Evolutionary conservation across 2,113 vertebrate genomes (phyloP), one percentile per base, ranked within the genome.

Genomic region (Semnornis frantzii): DNA sequence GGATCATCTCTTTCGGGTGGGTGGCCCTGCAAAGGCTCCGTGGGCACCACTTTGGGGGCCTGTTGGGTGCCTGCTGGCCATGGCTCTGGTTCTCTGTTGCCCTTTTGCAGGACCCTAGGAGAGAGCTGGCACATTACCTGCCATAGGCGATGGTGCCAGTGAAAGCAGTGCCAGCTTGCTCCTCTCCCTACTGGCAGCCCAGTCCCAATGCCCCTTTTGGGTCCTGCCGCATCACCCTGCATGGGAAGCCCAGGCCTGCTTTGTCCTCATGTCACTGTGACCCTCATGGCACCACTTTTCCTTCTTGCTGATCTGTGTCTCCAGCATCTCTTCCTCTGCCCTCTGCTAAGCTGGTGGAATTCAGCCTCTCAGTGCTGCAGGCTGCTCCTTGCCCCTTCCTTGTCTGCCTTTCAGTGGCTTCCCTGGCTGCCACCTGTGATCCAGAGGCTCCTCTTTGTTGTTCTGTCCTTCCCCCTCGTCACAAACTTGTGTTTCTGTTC

Each of bases 401-500:
- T 70, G 34, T 21, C 71, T 94, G 52, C 37, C 44, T 95, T 82
- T 58, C 66, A 79, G 59, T 28, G 34, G 60, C 52, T 77, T 79
- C 85, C 80, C 76, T 55, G 65, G 28, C 86, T 94, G 87, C 85
- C 33, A 19, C 0, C 0, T 69, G 31, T 79, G 93, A 92, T 97
- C 91, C 82, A 88, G 90, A 88, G 86, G 91, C 83, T 34, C 12
- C 76, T 90, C 80, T 88, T 91, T 93, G 90, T 92, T 94, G 92
- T 96, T 95, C 90, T 77, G 75, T 69, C 73, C 95, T 95, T 93
- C 72, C 48, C 91, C n/a, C 79, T 82, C 3, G 0, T 88, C 92
- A 83, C 80, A 92, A 93, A 90, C 93, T n/a, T 15, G 27, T 83
- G 70, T 93, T 97, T 95, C 93, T 88, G 55, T 82, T 95, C 94